phyloP scores from a whole-genome alignment of 1,140 invertebrate genomes.

The Zeugodacus cucurbitae region DNA sequence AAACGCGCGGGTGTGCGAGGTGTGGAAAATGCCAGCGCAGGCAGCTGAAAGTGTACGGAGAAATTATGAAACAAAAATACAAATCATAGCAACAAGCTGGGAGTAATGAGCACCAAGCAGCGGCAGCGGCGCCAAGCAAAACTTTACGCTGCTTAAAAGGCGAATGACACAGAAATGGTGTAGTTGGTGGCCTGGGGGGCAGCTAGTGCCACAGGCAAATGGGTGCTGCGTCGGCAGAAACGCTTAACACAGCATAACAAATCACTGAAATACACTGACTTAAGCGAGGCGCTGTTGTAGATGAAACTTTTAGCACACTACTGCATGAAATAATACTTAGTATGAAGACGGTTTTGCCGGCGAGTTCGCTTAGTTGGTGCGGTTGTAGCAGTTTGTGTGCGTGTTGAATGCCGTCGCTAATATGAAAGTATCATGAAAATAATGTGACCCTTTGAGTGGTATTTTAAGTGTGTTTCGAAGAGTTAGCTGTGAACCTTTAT shows the following conservation, averaged over 20 bases:
- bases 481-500: not conserved
- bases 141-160: slow-evolving; percentile 15
- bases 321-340: not conserved
- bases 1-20: not conserved
- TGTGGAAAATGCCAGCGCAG: not conserved
- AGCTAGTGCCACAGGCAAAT: too few relatives aligned
- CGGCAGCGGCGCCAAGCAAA: not conserved
- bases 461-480: not conserved
- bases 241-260: not conserved
- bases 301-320: not conserved
- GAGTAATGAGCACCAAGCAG: not conserved
- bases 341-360: not conserved
- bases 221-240: not conserved
- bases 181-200: not conserved
- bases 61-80: slow-evolving; percentile 34
- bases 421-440: not conserved
- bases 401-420: not conserved
- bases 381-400: not conserved
- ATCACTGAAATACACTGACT: not conserved
- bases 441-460: not conserved
- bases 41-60: too few relatives aligned
- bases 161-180: not conserved
- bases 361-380: not conserved
- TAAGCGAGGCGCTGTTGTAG: not conserved
- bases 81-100: not conserved